Percentiles rank a stretch among this genome's conserved stretches.
These are phyloP conservation scores for Sceliomorpha sp. DNA, from an alignment of 2,888 invertebrate species.

Conservation along the genomic window DNA sequence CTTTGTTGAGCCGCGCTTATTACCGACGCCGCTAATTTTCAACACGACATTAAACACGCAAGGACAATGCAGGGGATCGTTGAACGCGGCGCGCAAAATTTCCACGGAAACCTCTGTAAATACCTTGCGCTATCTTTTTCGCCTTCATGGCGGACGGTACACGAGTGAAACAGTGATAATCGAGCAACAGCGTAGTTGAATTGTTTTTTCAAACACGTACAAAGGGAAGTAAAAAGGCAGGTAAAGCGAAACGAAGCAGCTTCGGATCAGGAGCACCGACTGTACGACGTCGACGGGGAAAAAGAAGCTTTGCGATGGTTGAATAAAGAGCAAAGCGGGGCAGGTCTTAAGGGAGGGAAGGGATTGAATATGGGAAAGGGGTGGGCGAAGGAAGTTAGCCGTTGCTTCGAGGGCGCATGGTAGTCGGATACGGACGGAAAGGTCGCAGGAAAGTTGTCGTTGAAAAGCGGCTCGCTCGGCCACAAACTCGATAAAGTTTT, in stretches of 20 bases:
- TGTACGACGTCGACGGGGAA: constrained; percentile 25
- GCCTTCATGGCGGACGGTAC: no score
- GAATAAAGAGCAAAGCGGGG: constrained; percentile 66
- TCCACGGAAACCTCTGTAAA: no score
- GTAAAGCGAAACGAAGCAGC: constrained; percentile 52
- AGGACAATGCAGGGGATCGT: no score
- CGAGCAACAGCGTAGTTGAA: neutral
- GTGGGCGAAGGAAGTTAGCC: no score
- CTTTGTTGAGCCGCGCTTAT: no score
- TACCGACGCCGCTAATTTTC: no score
- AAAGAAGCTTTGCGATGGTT: constrained; percentile 56
- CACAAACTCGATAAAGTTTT: constrained; percentile 78
- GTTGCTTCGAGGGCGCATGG: constrained; percentile 42
- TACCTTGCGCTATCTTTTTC: no score
- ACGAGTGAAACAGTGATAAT: no score
- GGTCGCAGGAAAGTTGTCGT: constrained; percentile 69
- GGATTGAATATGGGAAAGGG: constrained; percentile 28
- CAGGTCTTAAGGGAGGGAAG: constrained; percentile 49
- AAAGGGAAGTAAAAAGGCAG: constrained; percentile 41
- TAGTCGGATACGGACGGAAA: constrained; percentile 58
- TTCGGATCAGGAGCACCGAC: constrained; percentile 25
- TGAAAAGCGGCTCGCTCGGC: constrained; percentile 71
- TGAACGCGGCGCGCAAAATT: no score
- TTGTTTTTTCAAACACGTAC: constrained; percentile 13
- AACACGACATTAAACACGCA: no score